Evolutionary conservation across 2,888 invertebrate genomes (phyloP).

Genomic region (Chloroclysta siterata): DNA sequence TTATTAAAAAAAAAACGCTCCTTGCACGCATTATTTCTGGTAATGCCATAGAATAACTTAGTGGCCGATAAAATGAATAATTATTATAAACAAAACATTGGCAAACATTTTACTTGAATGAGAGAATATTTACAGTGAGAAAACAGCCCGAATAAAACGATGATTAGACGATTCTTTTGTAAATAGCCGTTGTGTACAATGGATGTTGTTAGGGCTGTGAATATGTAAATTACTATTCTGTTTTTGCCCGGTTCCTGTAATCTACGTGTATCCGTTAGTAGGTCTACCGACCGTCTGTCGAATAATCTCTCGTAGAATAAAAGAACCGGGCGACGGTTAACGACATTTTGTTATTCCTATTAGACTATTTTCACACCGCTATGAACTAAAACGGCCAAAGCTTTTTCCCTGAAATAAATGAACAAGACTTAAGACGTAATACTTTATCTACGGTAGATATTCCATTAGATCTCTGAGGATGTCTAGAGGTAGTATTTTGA

Average conservation of each 20-base stretch:
- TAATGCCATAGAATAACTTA: background rate
- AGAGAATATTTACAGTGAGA: background rate
- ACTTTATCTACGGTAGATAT: background rate
- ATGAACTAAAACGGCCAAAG: background rate
- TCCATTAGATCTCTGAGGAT: too few relatives aligned
- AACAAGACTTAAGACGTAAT: too few relatives aligned
- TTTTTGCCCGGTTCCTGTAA: slow-evolving; percentile 48
- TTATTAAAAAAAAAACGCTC: too few relatives aligned
- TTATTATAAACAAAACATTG: background rate
- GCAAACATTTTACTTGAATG: background rate
- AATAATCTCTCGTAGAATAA: background rate
- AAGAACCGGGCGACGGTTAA: background rate
- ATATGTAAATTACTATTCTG: slow-evolving; percentile 66
- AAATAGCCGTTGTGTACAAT: slow-evolving; percentile 47
- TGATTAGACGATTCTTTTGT: slow-evolving; percentile 17
- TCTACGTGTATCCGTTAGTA: background rate
- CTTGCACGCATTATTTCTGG: background rate
- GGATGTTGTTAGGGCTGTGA: slow-evolving; percentile 77
- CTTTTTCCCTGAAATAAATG: too few relatives aligned
- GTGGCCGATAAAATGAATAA: background rate
- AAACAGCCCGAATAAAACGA: slow-evolving; percentile 1
- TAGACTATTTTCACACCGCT: background rate
- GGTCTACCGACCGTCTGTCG: background rate
- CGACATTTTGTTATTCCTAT: background rate
- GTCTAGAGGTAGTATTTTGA: too few relatives aligned